Evolutionary conservation across 2,888 invertebrate genomes (phyloP).

Genomic region (Sipha maydis): DNA sequence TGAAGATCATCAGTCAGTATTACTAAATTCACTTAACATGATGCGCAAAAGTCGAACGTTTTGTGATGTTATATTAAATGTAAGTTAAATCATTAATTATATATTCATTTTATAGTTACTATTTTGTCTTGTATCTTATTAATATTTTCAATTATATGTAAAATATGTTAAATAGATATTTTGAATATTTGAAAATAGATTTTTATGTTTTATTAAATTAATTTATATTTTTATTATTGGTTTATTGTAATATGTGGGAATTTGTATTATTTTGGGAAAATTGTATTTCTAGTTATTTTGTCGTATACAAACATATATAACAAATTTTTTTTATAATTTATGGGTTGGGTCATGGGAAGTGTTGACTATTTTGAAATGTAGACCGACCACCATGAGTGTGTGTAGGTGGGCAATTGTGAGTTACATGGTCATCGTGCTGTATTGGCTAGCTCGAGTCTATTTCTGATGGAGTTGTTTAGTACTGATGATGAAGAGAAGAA

Average conservation of each 20-base stretch:
- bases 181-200: neutral
- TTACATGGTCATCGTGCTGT: constrained; percentile 82
- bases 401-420: constrained; percentile 76
- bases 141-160: neutral
- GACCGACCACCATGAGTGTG: constrained; percentile 64
- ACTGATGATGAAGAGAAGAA: constrained; percentile 71
- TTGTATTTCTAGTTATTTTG: constrained; percentile 26
- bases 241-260: constrained; percentile 1
- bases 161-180: neutral
- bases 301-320: neutral
- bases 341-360: constrained; percentile 56
- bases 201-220: constrained; percentile 14
- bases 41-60: constrained; percentile 86
- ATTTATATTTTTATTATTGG: constrained; percentile 15
- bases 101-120: neutral
- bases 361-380: constrained; percentile 61
- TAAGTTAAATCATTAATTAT: constrained; percentile 68
- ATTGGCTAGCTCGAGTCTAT: constrained; percentile 81
- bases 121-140: neutral
- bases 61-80: constrained; percentile 86
- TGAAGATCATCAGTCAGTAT: constrained; percentile 72
- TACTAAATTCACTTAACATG: constrained; percentile 78
- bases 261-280: constrained; percentile 26
- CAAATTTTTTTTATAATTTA: constrained; percentile 43
- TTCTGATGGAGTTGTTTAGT: constrained; percentile 79